Evolutionary conservation across 2,113 vertebrate species (phyloP).

Genomic region (Prunella fulvescens): DNA sequence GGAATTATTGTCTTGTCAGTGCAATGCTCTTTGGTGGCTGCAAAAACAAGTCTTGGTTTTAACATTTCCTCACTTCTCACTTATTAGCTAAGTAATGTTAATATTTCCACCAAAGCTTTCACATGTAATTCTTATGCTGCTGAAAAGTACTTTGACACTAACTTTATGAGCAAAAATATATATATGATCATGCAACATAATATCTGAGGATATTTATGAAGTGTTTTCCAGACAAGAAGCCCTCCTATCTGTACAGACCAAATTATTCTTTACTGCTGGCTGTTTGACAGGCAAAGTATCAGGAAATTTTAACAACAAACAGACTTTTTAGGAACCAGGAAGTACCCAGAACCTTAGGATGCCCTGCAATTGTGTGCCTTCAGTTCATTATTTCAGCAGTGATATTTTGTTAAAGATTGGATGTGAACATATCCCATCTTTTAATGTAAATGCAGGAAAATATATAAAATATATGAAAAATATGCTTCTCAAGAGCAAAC

Average conservation of each 20-base stretch:
- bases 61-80: not conserved
- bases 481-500: not conserved
- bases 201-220: not conserved
- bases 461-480: not conserved
- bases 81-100: not conserved
- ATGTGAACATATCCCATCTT: not conserved
- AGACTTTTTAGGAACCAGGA: not conserved
- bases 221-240: not conserved
- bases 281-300: rapidly evolving
- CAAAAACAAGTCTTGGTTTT: not conserved
- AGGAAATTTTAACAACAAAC: not conserved
- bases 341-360: not conserved
- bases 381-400: not conserved
- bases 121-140: not conserved
- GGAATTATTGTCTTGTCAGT: not conserved
- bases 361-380: not conserved
- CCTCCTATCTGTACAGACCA: not conserved
- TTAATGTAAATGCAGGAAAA: not conserved
- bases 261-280: not conserved
- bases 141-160: not conserved
- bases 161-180: not conserved
- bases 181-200: not conserved
- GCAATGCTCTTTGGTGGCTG: not conserved
- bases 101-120: not conserved
- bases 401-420: not conserved